A percentile compares a stretch with the other conserved stretches of the same genome.
phyloP scores from a whole-genome alignment of 2,113 vertebrate species.

The Phycodurus eques region DNA sequence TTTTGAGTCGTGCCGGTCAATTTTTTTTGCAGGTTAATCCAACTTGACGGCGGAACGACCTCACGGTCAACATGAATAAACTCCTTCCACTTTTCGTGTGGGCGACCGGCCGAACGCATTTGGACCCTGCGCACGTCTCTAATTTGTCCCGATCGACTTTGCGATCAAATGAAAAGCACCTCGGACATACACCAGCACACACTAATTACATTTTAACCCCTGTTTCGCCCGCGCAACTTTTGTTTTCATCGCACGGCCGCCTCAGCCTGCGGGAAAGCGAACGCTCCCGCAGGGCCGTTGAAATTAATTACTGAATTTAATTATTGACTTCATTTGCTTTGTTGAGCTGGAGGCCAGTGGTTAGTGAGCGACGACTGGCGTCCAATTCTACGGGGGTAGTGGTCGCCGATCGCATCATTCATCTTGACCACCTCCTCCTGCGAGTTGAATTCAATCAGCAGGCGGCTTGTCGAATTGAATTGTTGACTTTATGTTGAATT shows the following conservation, averaged over 20 bases:
- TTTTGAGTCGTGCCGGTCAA: background rate
- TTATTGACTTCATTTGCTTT: slow-evolving; percentile 39
- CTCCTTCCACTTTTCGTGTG: background rate
- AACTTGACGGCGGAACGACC: slow-evolving; percentile 17
- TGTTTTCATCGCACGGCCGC: slow-evolving; percentile 20
- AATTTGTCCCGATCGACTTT: slow-evolving; percentile 41
- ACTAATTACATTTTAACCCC: slow-evolving; percentile 47
- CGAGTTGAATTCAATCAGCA: background rate
- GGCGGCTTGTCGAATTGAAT: background rate
- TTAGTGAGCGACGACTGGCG: background rate
- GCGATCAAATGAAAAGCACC: slow-evolving; percentile 31
- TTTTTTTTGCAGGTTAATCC: background rate
- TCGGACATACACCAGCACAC: slow-evolving; percentile 25
- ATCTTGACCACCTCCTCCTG: background rate
- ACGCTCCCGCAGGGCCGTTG: slow-evolving; percentile 7
- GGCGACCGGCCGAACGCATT: slow-evolving; percentile 17
- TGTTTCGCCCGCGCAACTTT: slow-evolving; percentile 21
- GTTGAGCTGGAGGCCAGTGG: slow-evolving; percentile 8
- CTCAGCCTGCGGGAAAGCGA: slow-evolving; percentile 7
- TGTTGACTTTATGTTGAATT: background rate
- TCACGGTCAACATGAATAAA: slow-evolving; percentile 8
- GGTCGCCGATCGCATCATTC: slow-evolving; percentile 8
- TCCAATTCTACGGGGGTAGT: background rate
- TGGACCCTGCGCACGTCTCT: slow-evolving; percentile 15
- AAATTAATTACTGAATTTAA: slow-evolving; percentile 48